Evolutionary conservation across 2,113 vertebrate species (phyloP).

Genomic region (Panthera uncia): DNA sequence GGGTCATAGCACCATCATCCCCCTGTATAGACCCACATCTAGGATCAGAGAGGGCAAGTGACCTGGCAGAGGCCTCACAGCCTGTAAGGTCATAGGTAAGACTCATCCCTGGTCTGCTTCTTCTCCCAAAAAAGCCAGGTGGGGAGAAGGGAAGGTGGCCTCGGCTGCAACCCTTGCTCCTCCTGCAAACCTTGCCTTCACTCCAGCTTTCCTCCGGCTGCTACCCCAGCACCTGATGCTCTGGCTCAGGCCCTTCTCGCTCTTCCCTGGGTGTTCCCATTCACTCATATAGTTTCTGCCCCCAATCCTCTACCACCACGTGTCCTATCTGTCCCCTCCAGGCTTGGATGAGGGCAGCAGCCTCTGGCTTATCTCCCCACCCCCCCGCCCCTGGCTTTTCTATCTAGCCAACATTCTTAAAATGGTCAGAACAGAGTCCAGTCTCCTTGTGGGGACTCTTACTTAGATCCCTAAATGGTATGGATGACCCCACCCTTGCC

Average conservation of each 20-base stretch:
- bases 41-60: not conserved
- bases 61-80: not conserved
- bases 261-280: not conserved
- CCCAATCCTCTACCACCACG: not conserved
- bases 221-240: not conserved
- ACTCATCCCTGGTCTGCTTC: not conserved
- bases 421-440: not conserved
- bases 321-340: not conserved
- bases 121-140: not conserved
- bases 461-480: not conserved
- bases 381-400: not conserved
- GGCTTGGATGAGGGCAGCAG: not conserved
- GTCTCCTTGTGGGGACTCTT: not conserved
- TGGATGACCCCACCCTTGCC: not conserved
- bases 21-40: not conserved
- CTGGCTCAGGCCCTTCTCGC: not conserved
- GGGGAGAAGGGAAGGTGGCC: not conserved
- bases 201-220: not conserved
- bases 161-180: not conserved
- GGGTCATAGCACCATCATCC: not conserved
- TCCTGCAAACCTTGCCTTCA: not conserved
- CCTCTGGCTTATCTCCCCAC: not conserved
- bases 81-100: not conserved
- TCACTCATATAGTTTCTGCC: not conserved
- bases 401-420: not conserved